These are phyloP conservation scores for Sepioteuthis lessoniana DNA, from an alignment of 2,888 invertebrate genomes.

Conservation along the genomic window DNA sequence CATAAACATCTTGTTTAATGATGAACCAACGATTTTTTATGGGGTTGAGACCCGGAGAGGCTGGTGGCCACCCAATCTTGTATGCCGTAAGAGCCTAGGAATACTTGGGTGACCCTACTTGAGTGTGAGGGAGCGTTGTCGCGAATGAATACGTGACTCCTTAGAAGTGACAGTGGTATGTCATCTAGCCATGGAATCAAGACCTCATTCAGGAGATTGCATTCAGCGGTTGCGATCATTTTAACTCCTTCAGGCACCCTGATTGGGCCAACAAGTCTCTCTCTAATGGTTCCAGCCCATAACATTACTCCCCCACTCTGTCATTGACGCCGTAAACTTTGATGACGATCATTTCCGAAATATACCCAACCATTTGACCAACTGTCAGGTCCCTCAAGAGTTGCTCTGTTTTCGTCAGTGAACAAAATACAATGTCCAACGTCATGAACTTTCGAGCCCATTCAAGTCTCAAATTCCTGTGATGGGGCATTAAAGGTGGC, in stretches of 20 bases:
- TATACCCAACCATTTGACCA: no score
- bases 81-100: not conserved
- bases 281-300: not conserved
- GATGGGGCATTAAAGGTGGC: not conserved
- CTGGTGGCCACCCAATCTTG: not conserved
- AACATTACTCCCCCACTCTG: not conserved
- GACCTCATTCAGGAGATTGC: no score
- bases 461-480: not conserved
- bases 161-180: no score
- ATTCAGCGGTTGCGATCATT: no score
- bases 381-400: not conserved
- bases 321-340: not conserved
- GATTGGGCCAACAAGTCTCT: no score
- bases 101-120: no score
- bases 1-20: no score
- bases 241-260: no score
- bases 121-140: no score
- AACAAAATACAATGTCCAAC: slow-evolving; percentile 2
- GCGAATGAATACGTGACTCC: no score
- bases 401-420: not conserved
- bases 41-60: not conserved
- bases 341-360: not conserved
- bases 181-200: no score
- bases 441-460: not conserved
- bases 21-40: not conserved